Conservation (phyloP, 2,113 vertebrate genomes). For the Campylorhamphus procurvoides region DNA sequence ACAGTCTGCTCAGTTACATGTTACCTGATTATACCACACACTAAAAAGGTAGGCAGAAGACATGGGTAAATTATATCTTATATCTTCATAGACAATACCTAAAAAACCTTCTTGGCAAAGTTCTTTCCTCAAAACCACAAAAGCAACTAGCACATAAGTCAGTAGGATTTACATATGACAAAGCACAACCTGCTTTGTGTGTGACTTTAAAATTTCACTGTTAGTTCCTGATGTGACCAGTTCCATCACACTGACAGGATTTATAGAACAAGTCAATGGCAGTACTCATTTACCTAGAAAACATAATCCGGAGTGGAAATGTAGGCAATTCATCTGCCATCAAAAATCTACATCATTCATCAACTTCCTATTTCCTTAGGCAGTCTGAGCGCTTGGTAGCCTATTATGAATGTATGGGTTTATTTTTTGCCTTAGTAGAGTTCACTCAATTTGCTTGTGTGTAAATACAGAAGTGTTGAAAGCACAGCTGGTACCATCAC, state of each 20-base stretch:
- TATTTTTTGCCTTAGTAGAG: not conserved
- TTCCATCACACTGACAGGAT: not conserved
- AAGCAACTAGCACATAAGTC: not conserved
- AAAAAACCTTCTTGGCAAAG: not conserved
- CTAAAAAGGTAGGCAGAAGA: not conserved
- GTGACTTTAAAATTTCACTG: not conserved
- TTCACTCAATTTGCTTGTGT: not conserved
- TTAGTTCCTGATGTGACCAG: not conserved
- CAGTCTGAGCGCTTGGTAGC: not conserved
- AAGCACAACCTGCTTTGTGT: not conserved
- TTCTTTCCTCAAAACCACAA: not conserved
- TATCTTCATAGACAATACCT: not conserved
- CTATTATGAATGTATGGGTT: not conserved
- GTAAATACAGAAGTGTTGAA: not conserved
- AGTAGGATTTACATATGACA: not conserved
- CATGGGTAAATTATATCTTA: not conserved
- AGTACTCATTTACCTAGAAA: not conserved
- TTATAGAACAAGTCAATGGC: not conserved
- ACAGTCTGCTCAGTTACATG: rapidly evolving
- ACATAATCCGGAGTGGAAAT: not conserved
- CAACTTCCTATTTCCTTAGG: not conserved
- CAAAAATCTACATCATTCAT: not conserved
- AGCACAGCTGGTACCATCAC: not conserved
- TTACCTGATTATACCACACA: not conserved
- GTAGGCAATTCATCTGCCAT: not conserved